Evolutionary conservation across 2,797 vertebrate species (phyloP), one percentile per base, ranked within the genome.

Genomic region (Ambastaia sidthimunki): DNA sequence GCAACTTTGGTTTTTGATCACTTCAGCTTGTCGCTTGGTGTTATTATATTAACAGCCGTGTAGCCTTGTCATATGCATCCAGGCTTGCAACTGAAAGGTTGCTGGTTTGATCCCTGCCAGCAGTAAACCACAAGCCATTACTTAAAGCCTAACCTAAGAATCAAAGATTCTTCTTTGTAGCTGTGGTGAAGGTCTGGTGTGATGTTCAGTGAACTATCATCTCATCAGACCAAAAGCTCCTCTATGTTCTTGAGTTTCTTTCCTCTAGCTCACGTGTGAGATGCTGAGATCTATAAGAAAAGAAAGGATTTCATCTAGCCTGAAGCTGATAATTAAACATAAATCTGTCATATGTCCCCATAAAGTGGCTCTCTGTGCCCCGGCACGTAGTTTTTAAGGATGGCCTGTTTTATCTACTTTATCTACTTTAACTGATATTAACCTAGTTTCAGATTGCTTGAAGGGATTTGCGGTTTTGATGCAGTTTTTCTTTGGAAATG

Each of bases 401-500:
- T 5, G 66, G 44, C 21, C 25, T 47, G 4, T 15, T 31, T 11
- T n/a, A 37, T 25, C 23, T 57, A 16, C 25, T 15, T 25, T n/a
- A 9, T 1, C 11, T n/a, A n/a, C n/a, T 44, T 19, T 57, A 23
- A 69, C 11, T 55, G 19, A 76, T 37, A 76, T 47, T 0, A 19
- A 41, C 7, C 7, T 23, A 9, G 9, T 48, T 68, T 68, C 19
- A 50, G 9, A 60, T n/a, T 47, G 21, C 37, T 74, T 44, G 19
- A 15, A 41, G 25, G 59, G 31, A 41, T 54, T 31, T 54, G 11
- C 6, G n/a, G 2, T 66, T n/a, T 75, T 37, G 13, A 3, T 68
- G 9, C 52, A 54, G 13, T 31, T 23, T n/a, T 67, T 76, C 50
- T 6, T 57, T n/a, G 74, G 50, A 76, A 67, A 55, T 41, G 11